Evolutionary conservation across 2,113 vertebrate species (phyloP).

Genomic region (Lophura nycthemera): DNA sequence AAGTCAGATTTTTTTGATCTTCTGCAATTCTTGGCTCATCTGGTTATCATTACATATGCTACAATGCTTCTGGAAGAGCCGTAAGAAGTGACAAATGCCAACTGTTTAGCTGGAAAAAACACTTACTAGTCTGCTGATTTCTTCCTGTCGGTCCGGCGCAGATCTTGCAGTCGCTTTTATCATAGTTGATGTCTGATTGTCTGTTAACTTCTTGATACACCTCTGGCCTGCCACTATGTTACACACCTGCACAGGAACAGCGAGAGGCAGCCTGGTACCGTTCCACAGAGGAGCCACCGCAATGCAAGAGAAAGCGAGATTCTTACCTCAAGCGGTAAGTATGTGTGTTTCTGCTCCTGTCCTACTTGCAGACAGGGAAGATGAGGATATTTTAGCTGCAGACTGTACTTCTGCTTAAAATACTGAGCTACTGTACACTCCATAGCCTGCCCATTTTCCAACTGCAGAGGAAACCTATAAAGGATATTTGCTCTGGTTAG

Average conservation of each 20-base stretch:
- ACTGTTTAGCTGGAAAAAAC: neutral
- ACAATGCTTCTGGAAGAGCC: neutral
- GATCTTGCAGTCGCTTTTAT: slow-evolving; percentile 98
- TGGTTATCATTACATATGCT: neutral
- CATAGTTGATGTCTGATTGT: slow-evolving; percentile 99
- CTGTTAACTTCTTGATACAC: slow-evolving; percentile 98
- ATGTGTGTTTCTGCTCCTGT: slow-evolving; percentile 99
- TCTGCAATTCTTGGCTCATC: neutral
- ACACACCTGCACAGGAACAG: slow-evolving; percentile 85
- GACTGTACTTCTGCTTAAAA: slow-evolving; percentile 98
- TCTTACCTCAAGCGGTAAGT: slow-evolving; percentile 94
- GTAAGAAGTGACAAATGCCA: neutral
- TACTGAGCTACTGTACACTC: slow-evolving; percentile 99
- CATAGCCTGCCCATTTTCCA: slow-evolving; percentile 99
- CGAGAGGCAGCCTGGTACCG: too few relatives aligned
- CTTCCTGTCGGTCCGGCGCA: slow-evolving; percentile 96
- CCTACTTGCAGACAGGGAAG: slow-evolving; percentile 98
- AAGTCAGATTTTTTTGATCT: neutral
- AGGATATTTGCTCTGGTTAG: slow-evolving; percentile 52
- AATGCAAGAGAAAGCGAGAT: fast-evolving
- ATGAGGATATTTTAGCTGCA: slow-evolving; percentile 97
- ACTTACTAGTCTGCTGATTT: slow-evolving; percentile 97
- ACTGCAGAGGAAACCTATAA: slow-evolving; percentile 94
- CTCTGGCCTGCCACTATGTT: slow-evolving; percentile 98
- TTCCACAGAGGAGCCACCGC: too few relatives aligned